A percentile compares a stretch with the other conserved stretches of the same genome.
phyloP scores from a whole-genome alignment of 1,140 invertebrate genomes.

The Halotydeus destructor region DNA sequence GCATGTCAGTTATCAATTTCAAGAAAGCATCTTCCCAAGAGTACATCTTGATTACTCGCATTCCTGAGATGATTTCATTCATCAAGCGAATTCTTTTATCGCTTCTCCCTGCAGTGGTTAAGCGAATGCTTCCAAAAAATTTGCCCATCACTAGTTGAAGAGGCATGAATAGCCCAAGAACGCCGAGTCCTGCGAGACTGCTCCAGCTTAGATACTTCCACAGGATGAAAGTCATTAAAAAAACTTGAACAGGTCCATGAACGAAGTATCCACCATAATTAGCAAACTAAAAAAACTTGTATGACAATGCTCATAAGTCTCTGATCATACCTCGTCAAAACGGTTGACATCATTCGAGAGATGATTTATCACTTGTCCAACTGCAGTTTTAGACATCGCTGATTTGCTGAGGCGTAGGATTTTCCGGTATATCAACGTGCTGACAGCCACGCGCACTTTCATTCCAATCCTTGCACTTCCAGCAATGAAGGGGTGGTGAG shows the following conservation, averaged over 20 bases:
- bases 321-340: conserved; percentile 16
- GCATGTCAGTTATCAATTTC: conserved; percentile 34
- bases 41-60: conserved; percentile 57
- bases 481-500: conserved; percentile 32
- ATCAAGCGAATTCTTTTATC: conserved; percentile 64
- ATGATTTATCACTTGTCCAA: conserved; percentile 74
- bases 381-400: conserved; percentile 48
- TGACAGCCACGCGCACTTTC: conserved; percentile 26
- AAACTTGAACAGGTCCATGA: conserved; percentile 12
- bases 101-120: conserved; percentile 43
- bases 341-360: conserved; percentile 52
- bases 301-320: too few species aligned
- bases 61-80: conserved; percentile 74
- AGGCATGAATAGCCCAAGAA: conserved; percentile 13
- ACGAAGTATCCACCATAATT: neutral
- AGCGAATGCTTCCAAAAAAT: conserved; percentile 21
- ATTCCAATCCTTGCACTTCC: conserved; percentile 1
- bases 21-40: conserved; percentile 60
- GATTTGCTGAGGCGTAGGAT: conserved; percentile 29
- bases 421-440: conserved; percentile 32
- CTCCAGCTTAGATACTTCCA: conserved; percentile 19
- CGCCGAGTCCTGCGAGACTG: conserved; percentile 16
- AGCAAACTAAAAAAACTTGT: conserved; percentile 5
- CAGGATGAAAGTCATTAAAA: conserved; percentile 11
- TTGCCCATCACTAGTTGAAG: conserved; percentile 12